Conservation (phyloP, 2,888 invertebrate genomes). For the Dermolepida albohirtum region DNA sequence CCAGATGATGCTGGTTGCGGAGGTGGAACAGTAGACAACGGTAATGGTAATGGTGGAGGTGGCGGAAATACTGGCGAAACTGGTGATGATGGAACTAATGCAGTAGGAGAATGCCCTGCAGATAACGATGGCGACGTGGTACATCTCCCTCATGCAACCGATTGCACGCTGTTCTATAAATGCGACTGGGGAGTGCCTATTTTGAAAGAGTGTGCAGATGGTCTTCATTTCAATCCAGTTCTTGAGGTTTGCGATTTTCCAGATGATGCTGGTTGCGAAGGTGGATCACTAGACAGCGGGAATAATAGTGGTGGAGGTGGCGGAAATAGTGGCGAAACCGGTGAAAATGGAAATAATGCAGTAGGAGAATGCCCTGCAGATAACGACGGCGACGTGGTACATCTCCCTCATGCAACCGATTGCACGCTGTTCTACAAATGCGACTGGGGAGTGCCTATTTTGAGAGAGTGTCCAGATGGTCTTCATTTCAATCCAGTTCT, state of each 20-base stretch:
- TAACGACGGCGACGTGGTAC: slow-evolving; percentile 33
- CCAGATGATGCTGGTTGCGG: slow-evolving; percentile 24
- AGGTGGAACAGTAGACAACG: slow-evolving; percentile 1
- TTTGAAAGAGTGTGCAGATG: slow-evolving; percentile 25
- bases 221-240: slow-evolving; percentile 38
- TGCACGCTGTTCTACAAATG: slow-evolving; percentile 42
- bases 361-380: slow-evolving; percentile 19
- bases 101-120: slow-evolving; percentile 39
- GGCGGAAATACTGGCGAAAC: no score
- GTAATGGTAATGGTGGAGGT: neutral
- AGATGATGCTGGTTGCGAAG: slow-evolving; percentile 25
- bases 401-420: slow-evolving; percentile 29
- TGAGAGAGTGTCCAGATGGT: slow-evolving; percentile 25
- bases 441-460: slow-evolving; percentile 21
- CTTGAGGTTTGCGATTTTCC: slow-evolving; percentile 40
- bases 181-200: slow-evolving; percentile 31
- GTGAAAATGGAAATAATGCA: neutral
- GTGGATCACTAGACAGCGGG: neutral
- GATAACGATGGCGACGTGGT: slow-evolving; percentile 2
- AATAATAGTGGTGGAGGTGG: neutral
- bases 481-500: slow-evolving; percentile 17
- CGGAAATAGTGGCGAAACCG: neutral
- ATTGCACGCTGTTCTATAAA: slow-evolving; percentile 42
- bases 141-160: slow-evolving; percentile 36
- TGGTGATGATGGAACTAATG: neutral